Base-by-base conservation (phyloP, 2,888 invertebrate species). In the Napeogenes inachia region DNA sequence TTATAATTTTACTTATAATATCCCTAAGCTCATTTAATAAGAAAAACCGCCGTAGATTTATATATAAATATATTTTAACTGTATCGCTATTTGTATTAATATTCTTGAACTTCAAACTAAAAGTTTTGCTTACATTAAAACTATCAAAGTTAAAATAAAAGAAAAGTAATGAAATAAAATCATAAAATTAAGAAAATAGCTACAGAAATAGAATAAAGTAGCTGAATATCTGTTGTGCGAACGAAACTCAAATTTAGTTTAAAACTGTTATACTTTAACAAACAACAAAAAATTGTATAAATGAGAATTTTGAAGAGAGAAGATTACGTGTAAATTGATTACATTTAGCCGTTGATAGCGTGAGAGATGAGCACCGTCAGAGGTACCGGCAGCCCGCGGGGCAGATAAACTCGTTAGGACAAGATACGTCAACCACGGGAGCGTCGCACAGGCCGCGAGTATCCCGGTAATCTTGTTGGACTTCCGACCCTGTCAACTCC, bases 341-440 rank as follows among this genome's bases (percentile, higher is more conserved):
- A 79, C 73, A 83, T 85, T 86, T 82, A 78, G 77, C 71, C 71
- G 69, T 65, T 81, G 83, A 84, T 84, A 79, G 76, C 78, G 79
- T 80, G 81, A 80, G 79, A 84, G 82, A 85, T 85, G 85, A 87
- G 79, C 79, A 71, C 77, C 76, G 79, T 70, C 69, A 77, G 74
- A 76, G 66, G 68, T 61, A 66, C 79, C 75, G 73, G 78, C 79
- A 84, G 83, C 88, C 89, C 88, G 86, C 87, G 84, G 88, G 89
- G 87, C 87, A 87, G 86, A 88, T 89, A 90, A 90, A 85, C 87
- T 90, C 84, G 88, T 90, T 90, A 89, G 79, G 81, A 78, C 79
- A 79, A 83, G 85, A 87, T 84, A 84, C 84, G 81, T 77, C 79
- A 80, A 73, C 74, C 72, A 68, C 75, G 76, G 75, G 75, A 73